These are phyloP conservation scores for Helleia helle DNA, from an alignment of 2,888 invertebrate species.

Conservation along the genomic window DNA sequence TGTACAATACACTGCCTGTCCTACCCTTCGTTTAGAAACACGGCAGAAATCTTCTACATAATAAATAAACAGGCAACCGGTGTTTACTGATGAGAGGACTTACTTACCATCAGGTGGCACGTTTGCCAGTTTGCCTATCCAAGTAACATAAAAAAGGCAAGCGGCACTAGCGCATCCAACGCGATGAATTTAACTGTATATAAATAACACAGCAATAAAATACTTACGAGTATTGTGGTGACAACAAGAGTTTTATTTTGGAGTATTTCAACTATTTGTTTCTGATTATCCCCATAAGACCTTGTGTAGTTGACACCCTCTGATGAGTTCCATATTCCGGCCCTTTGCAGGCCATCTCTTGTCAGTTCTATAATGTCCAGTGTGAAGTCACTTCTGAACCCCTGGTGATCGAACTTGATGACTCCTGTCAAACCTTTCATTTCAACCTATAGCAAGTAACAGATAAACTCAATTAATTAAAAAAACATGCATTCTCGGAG, in stretches of 20 bases:
- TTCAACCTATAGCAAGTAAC: slow-evolving; percentile 79
- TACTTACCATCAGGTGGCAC: too few relatives aligned
- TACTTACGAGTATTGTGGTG: slow-evolving; percentile 90
- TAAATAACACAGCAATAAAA: too few relatives aligned
- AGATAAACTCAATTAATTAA: not conserved
- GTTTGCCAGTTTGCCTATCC: too few relatives aligned
- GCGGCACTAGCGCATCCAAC: too few relatives aligned
- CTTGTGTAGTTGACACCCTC: slow-evolving; percentile 91
- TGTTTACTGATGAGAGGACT: too few relatives aligned
- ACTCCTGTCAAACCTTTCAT: slow-evolving; percentile 94
- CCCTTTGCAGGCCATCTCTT: slow-evolving; percentile 86
- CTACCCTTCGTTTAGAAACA: too few relatives aligned
- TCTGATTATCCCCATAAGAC: slow-evolving; percentile 88
- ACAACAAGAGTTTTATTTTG: slow-evolving; percentile 94
- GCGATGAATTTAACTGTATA: too few relatives aligned
- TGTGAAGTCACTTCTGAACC: slow-evolving; percentile 92
- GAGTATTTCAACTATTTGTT: slow-evolving; percentile 90
- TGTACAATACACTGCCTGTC: too few relatives aligned
- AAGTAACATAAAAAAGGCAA: too few relatives aligned
- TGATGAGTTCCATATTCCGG: slow-evolving; percentile 91
- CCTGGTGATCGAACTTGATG: slow-evolving; percentile 95
- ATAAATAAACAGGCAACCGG: too few relatives aligned
- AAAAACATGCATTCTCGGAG: too few relatives aligned
- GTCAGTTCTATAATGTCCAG: slow-evolving; percentile 93
- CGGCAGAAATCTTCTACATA: too few relatives aligned